Conservation (phyloP, 2,113 vertebrate species). For the Thunnus maccoyii region DNA sequence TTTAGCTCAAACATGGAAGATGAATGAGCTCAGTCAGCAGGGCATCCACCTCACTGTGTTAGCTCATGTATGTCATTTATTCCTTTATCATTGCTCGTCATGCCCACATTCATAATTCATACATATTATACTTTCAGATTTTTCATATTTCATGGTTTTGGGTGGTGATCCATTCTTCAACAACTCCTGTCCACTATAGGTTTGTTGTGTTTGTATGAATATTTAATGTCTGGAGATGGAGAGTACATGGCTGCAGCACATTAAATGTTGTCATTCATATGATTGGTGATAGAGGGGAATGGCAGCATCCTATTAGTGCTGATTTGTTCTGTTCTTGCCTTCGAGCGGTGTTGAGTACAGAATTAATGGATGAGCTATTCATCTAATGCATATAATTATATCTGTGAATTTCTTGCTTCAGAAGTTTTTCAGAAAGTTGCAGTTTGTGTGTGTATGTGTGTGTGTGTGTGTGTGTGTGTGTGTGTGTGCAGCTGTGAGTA, state of each 20-base stretch:
- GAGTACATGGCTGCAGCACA: conserved; percentile 42
- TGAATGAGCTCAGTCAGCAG: conserved; percentile 34
- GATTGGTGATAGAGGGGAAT: conserved; percentile 35
- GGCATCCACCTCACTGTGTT: conserved; percentile 22
- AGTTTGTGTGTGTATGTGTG: neutral
- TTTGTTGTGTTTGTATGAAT: conserved; percentile 65
- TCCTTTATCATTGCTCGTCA: conserved; percentile 41
- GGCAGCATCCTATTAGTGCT: conserved; percentile 22
- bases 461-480: neutral
- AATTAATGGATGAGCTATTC: conserved; percentile 34
- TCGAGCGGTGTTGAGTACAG: conserved; percentile 14
- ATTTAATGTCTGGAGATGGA: conserved; percentile 59
- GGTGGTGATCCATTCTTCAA: conserved; percentile 53
- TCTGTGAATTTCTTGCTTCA: conserved; percentile 36
- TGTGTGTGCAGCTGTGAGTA: neutral
- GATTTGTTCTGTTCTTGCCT: conserved; percentile 48
- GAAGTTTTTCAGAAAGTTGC: conserved; percentile 28
- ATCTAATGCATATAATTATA: conserved; percentile 57
- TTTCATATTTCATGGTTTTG: conserved; percentile 50
- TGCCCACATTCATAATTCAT: conserved; percentile 60
- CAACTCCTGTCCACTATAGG: conserved; percentile 28
- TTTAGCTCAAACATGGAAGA: conserved; percentile 13
- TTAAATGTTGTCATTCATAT: conserved; percentile 38
- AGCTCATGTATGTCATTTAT: conserved; percentile 31
- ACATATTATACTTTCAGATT: conserved; percentile 52